Evolutionary conservation across 2,113 vertebrate species (phyloP).

Genomic region (Antigone vipio): DNA sequence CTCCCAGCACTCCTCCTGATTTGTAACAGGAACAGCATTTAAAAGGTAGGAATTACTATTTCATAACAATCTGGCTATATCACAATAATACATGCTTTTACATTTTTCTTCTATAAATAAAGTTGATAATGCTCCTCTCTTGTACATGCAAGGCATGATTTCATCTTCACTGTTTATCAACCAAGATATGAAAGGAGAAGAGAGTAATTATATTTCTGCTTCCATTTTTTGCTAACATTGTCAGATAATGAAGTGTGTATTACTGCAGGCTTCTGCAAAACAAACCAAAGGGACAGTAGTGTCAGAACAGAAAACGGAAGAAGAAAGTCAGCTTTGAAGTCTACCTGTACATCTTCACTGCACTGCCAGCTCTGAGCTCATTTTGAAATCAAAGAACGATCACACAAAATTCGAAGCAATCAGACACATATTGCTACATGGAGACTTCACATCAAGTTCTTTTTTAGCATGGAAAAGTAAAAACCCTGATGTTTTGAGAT

Average conservation of each 20-base stretch:
- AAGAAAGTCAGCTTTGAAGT: constrained; percentile 69
- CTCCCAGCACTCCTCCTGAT: background rate
- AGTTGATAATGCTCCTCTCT: background rate
- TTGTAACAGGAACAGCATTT: background rate
- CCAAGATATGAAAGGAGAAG: background rate
- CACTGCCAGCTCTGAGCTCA: constrained; percentile 55
- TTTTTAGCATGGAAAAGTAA: constrained; percentile 50
- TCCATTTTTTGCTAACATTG: constrained; percentile 9
- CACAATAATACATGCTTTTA: background rate
- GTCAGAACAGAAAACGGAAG: constrained; percentile 24
- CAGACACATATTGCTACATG: constrained; percentile 49
- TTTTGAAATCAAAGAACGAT: constrained; percentile 69
- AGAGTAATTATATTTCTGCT: constrained; percentile 15
- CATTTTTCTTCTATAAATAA: background rate
- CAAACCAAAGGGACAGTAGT: constrained; percentile 37
- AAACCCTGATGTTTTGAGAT: constrained; percentile 56
- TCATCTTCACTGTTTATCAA: background rate
- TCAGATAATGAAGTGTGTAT: constrained; percentile 31
- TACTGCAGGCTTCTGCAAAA: constrained; percentile 41
- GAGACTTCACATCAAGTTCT: constrained; percentile 66
- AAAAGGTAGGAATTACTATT: background rate
- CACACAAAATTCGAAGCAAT: constrained; percentile 61
- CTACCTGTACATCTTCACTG: constrained; percentile 34
- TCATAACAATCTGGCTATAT: background rate
- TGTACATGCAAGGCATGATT: background rate